Evolutionary conservation across 2,888 invertebrate genomes (phyloP).

Genomic region (Isoperla grammatica): DNA sequence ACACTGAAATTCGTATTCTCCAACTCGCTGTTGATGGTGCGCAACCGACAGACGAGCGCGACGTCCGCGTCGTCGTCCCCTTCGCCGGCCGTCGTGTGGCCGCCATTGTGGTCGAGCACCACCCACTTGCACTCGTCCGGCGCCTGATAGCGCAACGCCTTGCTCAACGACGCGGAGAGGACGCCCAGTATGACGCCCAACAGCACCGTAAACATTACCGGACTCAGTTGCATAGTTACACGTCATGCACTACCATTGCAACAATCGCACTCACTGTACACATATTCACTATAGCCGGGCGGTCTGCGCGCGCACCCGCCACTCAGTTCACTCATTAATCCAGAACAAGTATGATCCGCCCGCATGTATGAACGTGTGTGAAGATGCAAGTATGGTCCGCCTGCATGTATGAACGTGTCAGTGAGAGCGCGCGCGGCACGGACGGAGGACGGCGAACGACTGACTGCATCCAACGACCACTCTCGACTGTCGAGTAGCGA

Average conservation of each 20-base stretch:
- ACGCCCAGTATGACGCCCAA: constrained; percentile 57
- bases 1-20: constrained; percentile 79
- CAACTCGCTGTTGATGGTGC: constrained; percentile 74
- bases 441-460: neutral
- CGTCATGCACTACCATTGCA: neutral
- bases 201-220: constrained; percentile 53
- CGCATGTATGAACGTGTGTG: too few relatives aligned
- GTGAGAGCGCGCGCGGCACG: too few relatives aligned
- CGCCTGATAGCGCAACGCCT: constrained; percentile 63
- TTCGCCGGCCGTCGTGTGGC: constrained; percentile 10
- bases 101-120: constrained; percentile 50
- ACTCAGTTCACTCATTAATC: constrained; percentile 38
- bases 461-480: neutral
- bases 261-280: neutral
- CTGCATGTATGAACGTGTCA: too few relatives aligned
- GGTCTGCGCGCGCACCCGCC: constrained; percentile 36
- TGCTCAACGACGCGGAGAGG: constrained; percentile 55
- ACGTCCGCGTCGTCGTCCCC: constrained; percentile 51
- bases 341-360: neutral
- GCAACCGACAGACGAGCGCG: constrained; percentile 64
- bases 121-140: constrained; percentile 79
- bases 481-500: constrained; percentile 4
- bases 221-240: constrained; percentile 39
- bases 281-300: constrained; percentile 9
- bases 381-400: too few relatives aligned